A percentile compares a stretch with the other conserved stretches of the same genome.
Evolutionary conservation across 2,797 vertebrate genomes (phyloP).

Genomic region (Tokudaia muenninki): DNA sequence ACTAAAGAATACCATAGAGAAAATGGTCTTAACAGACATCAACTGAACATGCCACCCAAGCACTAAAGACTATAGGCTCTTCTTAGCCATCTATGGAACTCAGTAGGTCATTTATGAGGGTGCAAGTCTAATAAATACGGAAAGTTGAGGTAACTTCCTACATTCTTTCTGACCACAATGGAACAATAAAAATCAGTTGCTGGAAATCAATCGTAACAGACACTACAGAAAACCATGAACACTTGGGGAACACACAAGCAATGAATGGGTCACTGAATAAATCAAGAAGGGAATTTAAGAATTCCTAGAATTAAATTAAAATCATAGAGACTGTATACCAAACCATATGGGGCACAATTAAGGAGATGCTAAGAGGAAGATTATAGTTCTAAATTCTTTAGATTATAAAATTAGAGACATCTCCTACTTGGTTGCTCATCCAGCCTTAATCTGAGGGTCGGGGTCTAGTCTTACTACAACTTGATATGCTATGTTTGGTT

Average conservation of each 20-base stretch:
- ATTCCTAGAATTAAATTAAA: background rate
- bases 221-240: background rate
- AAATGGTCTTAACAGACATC: background rate
- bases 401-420: background rate
- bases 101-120: background rate
- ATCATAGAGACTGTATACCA: no score
- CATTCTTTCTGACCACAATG: background rate
- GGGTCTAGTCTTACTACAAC: background rate
- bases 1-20: background rate
- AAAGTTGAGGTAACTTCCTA: background rate
- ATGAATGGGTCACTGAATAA: background rate
- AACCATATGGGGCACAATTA: background rate
- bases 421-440: background rate
- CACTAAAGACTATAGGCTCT: background rate
- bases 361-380: background rate
- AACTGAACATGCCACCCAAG: background rate
- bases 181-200: background rate
- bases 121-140: background rate
- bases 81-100: no score
- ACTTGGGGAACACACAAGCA: background rate
- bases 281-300: background rate
- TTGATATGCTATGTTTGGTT: no score
- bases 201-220: background rate
- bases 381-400: background rate
- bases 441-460: no score